Evolutionary conservation across 92 coral and sea anemone genomes (phyloP), one percentile per base, ranked within the genome.

Genomic region (Micromussa lordhowensis): DNA sequence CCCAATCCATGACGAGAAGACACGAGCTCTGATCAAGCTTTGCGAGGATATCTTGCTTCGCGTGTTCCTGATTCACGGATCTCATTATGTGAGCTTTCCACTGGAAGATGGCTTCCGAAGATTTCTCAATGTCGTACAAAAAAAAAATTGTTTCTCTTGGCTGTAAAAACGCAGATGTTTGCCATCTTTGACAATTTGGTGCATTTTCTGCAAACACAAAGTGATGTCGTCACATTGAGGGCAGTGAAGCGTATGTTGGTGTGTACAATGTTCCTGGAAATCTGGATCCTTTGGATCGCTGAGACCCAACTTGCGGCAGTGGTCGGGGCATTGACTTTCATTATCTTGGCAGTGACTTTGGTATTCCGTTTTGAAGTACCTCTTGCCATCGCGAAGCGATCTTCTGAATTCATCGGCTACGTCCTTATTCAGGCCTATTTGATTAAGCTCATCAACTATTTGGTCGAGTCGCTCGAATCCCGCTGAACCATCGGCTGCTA

Each of bases 61-160:
- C 94, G 77, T 84, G 48, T 90, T 90, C 95, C 86, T 92, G 98
- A 51, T 95, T 95, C 22, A 91, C 91, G 30, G 94, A 77, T 86
- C 95, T 79, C 92, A 93, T 90, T 74, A 93, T 89, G 82, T 95
- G 98, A 34, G 94, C 98, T 95, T 95, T 95, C 98, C 94, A 95
- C 87, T 85, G 88, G 19, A 80, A 31, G 53, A 95, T 86, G 32
- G 95, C 55, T 1, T 90, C 85, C n/a, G 84, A 30, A 13, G 95
- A 85, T 90, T 94, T 86, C 81, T 88, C 85, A 19, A 92, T 88
- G 78, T 92, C 95, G 71, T 94, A 94, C 82, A 90, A 44, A 78
- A 92, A 81, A 87, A 92, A n/a, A 90, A 92, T 84, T 92, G 85
- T 55, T 92, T 95, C 31, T 90, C 94, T 54, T 91, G 75, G 87